Evolutionary conservation across 2,888 invertebrate genomes (phyloP).

Genomic region (Lydus trimaculatus): DNA sequence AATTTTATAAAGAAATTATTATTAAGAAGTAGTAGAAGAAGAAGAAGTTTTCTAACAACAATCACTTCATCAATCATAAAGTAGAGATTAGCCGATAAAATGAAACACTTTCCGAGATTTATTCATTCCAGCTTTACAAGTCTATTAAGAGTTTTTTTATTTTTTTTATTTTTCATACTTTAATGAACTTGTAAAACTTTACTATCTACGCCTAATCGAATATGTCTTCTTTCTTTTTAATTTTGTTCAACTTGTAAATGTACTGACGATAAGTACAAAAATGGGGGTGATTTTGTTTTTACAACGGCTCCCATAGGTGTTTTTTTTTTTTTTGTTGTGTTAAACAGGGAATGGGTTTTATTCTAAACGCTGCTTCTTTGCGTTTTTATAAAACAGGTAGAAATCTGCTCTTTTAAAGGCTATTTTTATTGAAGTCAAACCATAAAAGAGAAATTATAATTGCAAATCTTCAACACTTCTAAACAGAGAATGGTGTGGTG

Average conservation of each 20-base stretch:
- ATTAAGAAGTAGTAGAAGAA: too few relatives aligned
- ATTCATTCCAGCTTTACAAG: background rate
- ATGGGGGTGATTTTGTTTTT: background rate
- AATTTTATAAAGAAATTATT: background rate
- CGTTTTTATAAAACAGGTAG: background rate
- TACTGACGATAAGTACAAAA: background rate
- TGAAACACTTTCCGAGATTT: background rate
- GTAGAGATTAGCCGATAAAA: background rate
- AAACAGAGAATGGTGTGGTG: background rate
- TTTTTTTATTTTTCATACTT: background rate
- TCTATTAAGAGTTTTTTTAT: background rate
- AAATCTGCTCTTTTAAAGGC: background rate
- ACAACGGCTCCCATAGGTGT: background rate
- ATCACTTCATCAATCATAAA: slow-evolving; percentile 10
- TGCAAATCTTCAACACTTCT: background rate
- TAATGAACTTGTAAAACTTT: background rate
- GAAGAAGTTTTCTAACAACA: background rate
- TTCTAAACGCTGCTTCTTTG: background rate
- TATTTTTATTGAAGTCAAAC: background rate
- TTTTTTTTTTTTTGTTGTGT: too few relatives aligned
- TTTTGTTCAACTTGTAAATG: background rate
- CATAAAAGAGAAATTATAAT: background rate
- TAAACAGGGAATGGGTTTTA: background rate
- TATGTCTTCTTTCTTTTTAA: background rate
- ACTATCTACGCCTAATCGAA: background rate